phyloP scores from a whole-genome alignment of 2,888 invertebrate genomes.

The Entomobrya proxima region DNA sequence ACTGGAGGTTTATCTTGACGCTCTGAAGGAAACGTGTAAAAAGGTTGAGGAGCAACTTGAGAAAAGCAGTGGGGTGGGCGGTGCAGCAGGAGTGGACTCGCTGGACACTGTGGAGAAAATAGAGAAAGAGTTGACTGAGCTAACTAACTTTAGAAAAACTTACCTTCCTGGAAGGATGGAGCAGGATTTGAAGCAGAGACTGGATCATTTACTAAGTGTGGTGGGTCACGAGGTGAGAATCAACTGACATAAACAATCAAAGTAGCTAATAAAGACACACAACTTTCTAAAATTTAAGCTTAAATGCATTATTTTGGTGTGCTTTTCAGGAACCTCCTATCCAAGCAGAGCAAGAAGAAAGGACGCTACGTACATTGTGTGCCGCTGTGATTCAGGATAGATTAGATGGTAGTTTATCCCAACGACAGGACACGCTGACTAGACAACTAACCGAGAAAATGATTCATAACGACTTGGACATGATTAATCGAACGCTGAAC shows the following conservation, averaged over 20 bases:
- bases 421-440: conserved; percentile 60
- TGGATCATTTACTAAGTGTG: conserved; percentile 33
- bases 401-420: conserved; percentile 27
- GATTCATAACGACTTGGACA: conserved; percentile 83
- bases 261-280: too few species aligned
- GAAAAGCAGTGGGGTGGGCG: background rate
- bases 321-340: conserved; percentile 59
- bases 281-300: too few species aligned
- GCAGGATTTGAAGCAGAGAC: conserved; percentile 15
- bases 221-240: conserved; percentile 46
- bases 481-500: conserved; percentile 85
- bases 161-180: conserved; percentile 49
- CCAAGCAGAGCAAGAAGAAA: conserved; percentile 56
- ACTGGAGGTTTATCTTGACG: conserved; percentile 47
- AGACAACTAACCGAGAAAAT: conserved; percentile 83
- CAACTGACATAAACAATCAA: background rate
- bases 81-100: too few species aligned
- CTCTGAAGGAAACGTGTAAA: conserved; percentile 12
- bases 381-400: conserved; percentile 39
- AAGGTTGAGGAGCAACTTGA: conserved; percentile 46
- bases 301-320: background rate
- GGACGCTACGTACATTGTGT: conserved; percentile 40
- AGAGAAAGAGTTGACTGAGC: conserved; percentile 29
- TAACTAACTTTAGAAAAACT: conserved; percentile 30
- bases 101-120: conserved; percentile 20